Evolutionary conservation across 2,113 vertebrate genomes (phyloP), one percentile per base, ranked within the genome.

Genomic region (Embiotoca jacksoni): DNA sequence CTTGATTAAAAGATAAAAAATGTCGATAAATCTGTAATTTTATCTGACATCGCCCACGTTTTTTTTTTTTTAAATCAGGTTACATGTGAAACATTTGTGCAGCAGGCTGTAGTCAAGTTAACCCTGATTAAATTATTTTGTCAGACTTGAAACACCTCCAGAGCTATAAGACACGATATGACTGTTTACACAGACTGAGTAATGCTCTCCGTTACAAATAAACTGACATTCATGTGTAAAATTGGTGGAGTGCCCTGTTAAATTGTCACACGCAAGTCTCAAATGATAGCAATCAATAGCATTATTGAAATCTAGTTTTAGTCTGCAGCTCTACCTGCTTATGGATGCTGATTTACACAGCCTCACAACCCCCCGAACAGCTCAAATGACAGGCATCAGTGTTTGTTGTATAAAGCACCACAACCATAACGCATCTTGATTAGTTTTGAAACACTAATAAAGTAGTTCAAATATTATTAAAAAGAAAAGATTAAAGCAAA

Each of bases 221-320:
- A 44, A 44, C 41, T 11, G 41, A 11, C 50, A 49, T 67, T 54
- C 32, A 32, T 67, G 39, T 39, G 50, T 30, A 67, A 67, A 67
- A 54, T 49, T 54, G 41, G 41, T 11, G 13, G 13, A 44, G 10
- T 44, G 41, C 41, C 41, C 41, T 3, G 10, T 44, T 44, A 23
- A 23, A 23, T 11, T 44, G 41, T 44, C 41, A 44, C 41, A 44
- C 10, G 41, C 41, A 44, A 44, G 41, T 13, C 41, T 44, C 13
- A 9, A 44, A 23, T 23, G 23, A 23, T 23, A 44, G 41, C 41
- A 44, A 44, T 44, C 41, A 44, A 11, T 44, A 44, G 9, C 13
- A 44, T 44, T 44, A 44, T 11, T 44, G 41, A 3, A 23, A 23
- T 23, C 23, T 23, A 23, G 23, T 23, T 23, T 23, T 23, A 23